Evolutionary conservation across 2,797 vertebrate genomes (phyloP).

Genomic region (Craterocephalus amniculus): DNA sequence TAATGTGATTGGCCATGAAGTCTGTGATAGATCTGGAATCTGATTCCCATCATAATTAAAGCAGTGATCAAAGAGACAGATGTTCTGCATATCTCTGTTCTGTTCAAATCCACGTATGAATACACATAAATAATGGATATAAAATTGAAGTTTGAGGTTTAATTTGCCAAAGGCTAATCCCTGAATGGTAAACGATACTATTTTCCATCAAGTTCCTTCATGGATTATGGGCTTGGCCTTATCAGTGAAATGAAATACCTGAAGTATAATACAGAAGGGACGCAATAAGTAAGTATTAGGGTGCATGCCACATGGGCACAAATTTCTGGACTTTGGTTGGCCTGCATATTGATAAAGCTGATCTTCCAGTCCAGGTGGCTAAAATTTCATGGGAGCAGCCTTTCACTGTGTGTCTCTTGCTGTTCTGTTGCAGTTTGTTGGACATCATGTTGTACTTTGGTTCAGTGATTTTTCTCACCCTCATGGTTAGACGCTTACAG

Average conservation of each 20-base stretch:
- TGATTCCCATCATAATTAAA: slow-evolving; percentile 17
- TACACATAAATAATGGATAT: slow-evolving; percentile 26
- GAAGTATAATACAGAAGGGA: slow-evolving; percentile 68
- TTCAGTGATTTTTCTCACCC: background rate
- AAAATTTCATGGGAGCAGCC: background rate
- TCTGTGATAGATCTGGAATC: slow-evolving; percentile 4
- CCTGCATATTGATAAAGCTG: background rate
- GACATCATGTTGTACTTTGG: background rate
- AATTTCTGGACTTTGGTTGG: slow-evolving; percentile 9
- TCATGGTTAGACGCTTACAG: background rate
- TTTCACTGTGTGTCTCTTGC: background rate
- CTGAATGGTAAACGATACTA: slow-evolving; percentile 70
- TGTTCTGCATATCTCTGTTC: slow-evolving; percentile 2
- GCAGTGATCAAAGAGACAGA: slow-evolving; percentile 10
- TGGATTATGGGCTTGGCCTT: slow-evolving; percentile 81
- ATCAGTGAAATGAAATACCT: slow-evolving; percentile 79
- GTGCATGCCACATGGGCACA: slow-evolving; percentile 6
- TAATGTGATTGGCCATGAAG: background rate
- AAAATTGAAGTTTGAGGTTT: slow-evolving; percentile 41
- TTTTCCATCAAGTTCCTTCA: slow-evolving; percentile 65
- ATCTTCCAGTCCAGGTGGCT: background rate
- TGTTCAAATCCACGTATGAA: slow-evolving; percentile 22
- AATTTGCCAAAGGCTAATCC: slow-evolving; percentile 64
- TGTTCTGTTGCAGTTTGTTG: background rate
- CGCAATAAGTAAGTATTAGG: slow-evolving; percentile 14